Base-by-base conservation (phyloP, 2,113 vertebrate genomes). In the Labeo catla region DNA sequence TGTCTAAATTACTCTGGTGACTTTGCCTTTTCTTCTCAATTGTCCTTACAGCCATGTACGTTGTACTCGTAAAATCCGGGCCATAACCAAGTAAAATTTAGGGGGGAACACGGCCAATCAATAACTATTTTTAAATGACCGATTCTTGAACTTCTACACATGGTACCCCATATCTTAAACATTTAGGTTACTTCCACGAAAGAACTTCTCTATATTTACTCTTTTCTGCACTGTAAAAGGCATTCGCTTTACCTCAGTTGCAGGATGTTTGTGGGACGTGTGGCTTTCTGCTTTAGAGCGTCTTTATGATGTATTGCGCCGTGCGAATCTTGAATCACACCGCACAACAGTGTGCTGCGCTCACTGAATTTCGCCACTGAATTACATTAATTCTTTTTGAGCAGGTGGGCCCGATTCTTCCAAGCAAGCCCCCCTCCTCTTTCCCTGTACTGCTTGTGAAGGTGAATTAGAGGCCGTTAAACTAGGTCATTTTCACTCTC, bases 401-500 rank as follows among this genome's bases (percentile, higher is more conserved):
- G 59, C 61, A 83, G 57, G 39, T 81, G 57, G 50, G 19, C 43
- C 45, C 66, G n/a, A 13, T 63, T 39, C 65, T 12, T 49, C 66
- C 65, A 34, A 16, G 21, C 12, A n/a, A 8, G 0, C 16, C 23
- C 16, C 82, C 63, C 70, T 1, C n/a, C 16, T 8, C 12, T 4
- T 61, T n/a, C n/a, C 16, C 47, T 80, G 50, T 59, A 65, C 65
- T 49, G 36, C 39, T 68, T 10, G 61, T 85, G 82, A 89, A 87
- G 85, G 85, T 84, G 88, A 89, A 84, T 21, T 84, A 63, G 61
- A 89, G 88, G 82, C 28, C 65, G 8, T 61, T 84, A 76, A 84
- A 87, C 70, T 74, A 70, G 78, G 77, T 74, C 59, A 74, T 86
- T 54, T 39, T 87, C 39, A 68, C 65, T 68, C 70, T 77, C 68